Base-by-base conservation (phyloP, 2,113 vertebrate genomes). In the Halcyon malimbica region DNA sequence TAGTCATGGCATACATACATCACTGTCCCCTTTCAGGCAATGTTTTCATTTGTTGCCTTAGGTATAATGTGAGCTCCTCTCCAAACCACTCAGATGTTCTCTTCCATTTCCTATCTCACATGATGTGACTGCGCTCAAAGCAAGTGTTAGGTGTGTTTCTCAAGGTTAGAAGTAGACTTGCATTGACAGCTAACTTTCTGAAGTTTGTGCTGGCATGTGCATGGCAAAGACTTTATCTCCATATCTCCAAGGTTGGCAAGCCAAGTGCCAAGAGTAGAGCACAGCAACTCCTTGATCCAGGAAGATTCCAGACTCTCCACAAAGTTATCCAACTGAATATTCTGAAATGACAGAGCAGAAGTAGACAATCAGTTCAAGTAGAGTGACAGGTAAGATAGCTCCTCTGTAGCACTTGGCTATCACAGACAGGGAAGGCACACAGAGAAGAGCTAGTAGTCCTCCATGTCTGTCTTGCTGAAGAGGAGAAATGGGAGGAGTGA, bases 401-500 rank as follows among this genome's bases (percentile, higher is more conserved):
- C 31, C 23, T 42, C 60, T 60, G 71, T 2, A 3, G 9, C 2
- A 0, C 28, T 53, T 50, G 24, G 7, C n/a, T 71, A 7, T 18
- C 20, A 2, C 13, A 31, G 13, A 10, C 41, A 71, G 19, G 6
- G 25, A 46, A 75, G 25, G 14, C 2, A 3, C 7, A 16, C 10
- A 29, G 13, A 46, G 9, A 31, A 2, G 16, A 57, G 9, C 33
- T n/a, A 16, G 16, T 28, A 42, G 3, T 57, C 10, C 18, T 74
- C 41, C n/a, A 9, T 6, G 19, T 39, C 33, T 21, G 6, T 13
- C 17, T 59, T n/a, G 24, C 5, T 14, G 11, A 73, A 73, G 16
- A 41, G 11, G 7, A 68, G 26, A 80, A 90, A 54, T 44, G 17
- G 23, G 23, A 31, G 29, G 35, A 37, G 60, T 6, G 16, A 20